A percentile compares a stretch with the other conserved stretches of the same genome.
Evolutionary conservation across 2,797 vertebrate species (phyloP).

Genomic region (Notolepis coatsorum): DNA sequence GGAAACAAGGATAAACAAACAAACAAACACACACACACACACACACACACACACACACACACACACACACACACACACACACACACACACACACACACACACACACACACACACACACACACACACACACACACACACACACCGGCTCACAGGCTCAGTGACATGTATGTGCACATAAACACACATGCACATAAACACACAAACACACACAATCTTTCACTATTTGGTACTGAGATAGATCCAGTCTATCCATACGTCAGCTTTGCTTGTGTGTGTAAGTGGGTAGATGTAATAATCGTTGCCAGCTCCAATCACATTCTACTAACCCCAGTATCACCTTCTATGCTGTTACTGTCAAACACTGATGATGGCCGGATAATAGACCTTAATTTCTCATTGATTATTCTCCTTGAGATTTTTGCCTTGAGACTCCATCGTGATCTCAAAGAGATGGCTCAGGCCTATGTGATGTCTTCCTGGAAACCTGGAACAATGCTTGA

Average conservation of each 20-base stretch:
- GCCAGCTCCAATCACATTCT: background rate
- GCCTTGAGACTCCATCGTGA: too few species aligned
- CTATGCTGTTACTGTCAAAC: background rate
- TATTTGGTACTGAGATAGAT: background rate
- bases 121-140: background rate
- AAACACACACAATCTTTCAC: background rate
- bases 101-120: background rate
- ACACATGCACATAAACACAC: background rate
- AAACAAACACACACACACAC: too few species aligned
- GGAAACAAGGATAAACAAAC: too few species aligned
- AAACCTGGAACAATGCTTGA: too few species aligned
- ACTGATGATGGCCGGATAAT: background rate
- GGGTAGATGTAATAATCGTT: conserved; percentile 6
- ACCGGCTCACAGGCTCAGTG: background rate
- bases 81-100: conserved; percentile 7
- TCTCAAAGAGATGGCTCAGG: too few species aligned
- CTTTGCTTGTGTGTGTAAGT: conserved; percentile 13
- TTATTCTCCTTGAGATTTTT: background rate
- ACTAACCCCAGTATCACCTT: background rate
- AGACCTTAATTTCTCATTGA: conserved; percentile 12
- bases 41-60: too few species aligned
- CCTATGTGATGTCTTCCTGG: too few species aligned
- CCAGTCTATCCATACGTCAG: conserved; percentile 4
- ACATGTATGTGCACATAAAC: background rate
- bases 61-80: too few species aligned